These are phyloP conservation scores for Cistogaster globosa DNA, from an alignment of 2,888 invertebrate genomes.

Conservation along the genomic window DNA sequence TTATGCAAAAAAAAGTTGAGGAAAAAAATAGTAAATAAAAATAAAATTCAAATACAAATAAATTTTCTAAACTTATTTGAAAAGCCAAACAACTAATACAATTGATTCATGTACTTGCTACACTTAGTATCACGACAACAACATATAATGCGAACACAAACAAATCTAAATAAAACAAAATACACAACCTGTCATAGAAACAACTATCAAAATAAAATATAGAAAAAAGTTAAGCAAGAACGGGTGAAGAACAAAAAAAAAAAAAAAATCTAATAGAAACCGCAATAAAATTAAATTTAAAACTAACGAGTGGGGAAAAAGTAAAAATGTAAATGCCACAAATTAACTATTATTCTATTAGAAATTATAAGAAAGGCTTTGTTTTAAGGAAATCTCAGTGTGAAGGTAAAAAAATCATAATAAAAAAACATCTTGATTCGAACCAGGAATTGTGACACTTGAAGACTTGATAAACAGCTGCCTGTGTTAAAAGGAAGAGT, in stretches of 20 bases:
- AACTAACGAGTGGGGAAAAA: neutral
- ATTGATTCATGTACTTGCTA: neutral
- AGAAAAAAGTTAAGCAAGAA: slow-evolving; percentile 13
- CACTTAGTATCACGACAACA: neutral
- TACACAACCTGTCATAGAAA: slow-evolving; percentile 37
- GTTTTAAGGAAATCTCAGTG: too few relatives aligned
- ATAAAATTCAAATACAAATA: slow-evolving; percentile 44
- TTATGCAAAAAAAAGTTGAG: slow-evolving; percentile 42
- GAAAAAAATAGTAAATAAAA: slow-evolving; percentile 22
- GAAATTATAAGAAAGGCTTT: too few relatives aligned
- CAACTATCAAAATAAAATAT: slow-evolving; percentile 14
- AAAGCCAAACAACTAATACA: slow-evolving; percentile 15
- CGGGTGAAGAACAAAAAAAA: too few relatives aligned
- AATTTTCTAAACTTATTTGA: slow-evolving; percentile 9
- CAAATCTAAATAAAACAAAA: slow-evolving; percentile 8
- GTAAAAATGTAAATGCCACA: neutral
- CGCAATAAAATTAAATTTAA: slow-evolving; percentile 22
- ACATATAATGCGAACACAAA: slow-evolving; percentile 5
- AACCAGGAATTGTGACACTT: too few relatives aligned
- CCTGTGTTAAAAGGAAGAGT: too few relatives aligned
- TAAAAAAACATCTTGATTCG: too few relatives aligned
- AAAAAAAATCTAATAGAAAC: slow-evolving; percentile 18
- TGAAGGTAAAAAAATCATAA: too few relatives aligned
- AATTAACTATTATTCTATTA: too few relatives aligned
- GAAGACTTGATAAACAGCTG: too few relatives aligned